Evolutionary conservation across 1,140 invertebrate genomes (phyloP), one percentile per base, ranked within the genome.

Genomic region (Leucophenga varia): DNA sequence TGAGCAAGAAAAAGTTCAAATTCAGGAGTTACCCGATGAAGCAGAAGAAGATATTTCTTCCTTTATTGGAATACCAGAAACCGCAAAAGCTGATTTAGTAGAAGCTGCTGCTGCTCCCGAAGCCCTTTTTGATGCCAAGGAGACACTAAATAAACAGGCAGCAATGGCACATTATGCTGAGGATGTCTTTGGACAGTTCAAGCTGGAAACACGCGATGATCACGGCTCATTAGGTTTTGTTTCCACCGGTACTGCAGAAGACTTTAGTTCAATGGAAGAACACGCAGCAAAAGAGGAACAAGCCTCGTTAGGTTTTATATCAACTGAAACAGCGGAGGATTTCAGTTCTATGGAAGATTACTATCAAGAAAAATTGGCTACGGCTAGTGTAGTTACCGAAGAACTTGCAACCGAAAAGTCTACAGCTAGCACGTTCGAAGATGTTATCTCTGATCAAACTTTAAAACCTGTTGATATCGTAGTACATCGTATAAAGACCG

Each of bases 401-500:
- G 54, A 53, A 17, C 34, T 18, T 8, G 43, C 42, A 18, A 51
- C 52, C 1, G 57, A 65, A 41, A 70, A 63, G 17, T 69, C 64
- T 1, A 47, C 50, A 5, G 45, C 54, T 9, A 68, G 64, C 30
- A 47, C 49, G 4, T 65, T 65, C 25, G 61, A 65, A 35, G 61
- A 72, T 45, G 61, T 60, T 1, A 39, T 58, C 13, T 68, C 59
- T 2, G 68, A 72, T 48, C 57, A 59, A 17, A 60, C 69, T 14
- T 59, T 67, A 10, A 69, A 59, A 32, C 56, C 67, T 16, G 40
- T 72, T 0, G 70, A 74, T 21, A 47, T 54, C 3, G 64, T 72
- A 1, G 61, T 59, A 63, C 78, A 78, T 64, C 78, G 83, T 57
- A 69, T 82, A 54, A 76, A 81, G 46, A 74, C 79, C 61, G 75